Base-by-base conservation (phyloP, 2,888 invertebrate genomes). In the Strigamia transsilvanica region DNA sequence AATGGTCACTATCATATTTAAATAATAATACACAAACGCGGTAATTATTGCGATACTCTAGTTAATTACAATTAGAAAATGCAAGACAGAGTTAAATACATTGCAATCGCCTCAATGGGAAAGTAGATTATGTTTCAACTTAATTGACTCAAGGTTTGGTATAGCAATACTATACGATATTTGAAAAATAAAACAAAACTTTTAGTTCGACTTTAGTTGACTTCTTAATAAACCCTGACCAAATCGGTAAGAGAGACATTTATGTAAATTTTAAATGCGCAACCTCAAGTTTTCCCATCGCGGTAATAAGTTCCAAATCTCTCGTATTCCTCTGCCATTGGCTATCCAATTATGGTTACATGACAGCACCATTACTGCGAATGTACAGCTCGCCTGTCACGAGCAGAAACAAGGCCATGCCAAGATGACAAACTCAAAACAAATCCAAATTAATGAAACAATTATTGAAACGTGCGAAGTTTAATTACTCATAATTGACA, bases 291-390 rank as follows among this genome's bases (percentile, higher is more conserved):
- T 73, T 73, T 73, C 23, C 73, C 73, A 73, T 73, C 73, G 73
- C 73, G 73, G 73, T 73, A 73, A 73, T 73, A 73, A 73, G 73
- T 73, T 73, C 73, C 73, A 73, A 73, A 73, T 73, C 73, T 73
- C 73, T 73, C 73, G 13, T 27, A 73, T 73, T 73, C 73, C 73
- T 73, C 73, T 73, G 73, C 73, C 73, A 73, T 73, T 73, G 73
- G 73, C 73, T 27, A 73, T 73, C 73, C 73, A 73, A 73, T 73
- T 73, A 73, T 73, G 73, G 73, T 73, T 73, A 73, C 73, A 73
- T 73, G 73, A 73, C 73, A 73, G 73, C 73, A 73, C 73, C 73
- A 73, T 73, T 73, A 73, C 73, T 32, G 73, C 23, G 73, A 73
- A 73, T 73, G 73, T 73, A 27, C 73, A 27, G 32, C 73, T 23